Conservation (phyloP, 2,113 vertebrate genomes). For the Carlito syrichta region DNA sequence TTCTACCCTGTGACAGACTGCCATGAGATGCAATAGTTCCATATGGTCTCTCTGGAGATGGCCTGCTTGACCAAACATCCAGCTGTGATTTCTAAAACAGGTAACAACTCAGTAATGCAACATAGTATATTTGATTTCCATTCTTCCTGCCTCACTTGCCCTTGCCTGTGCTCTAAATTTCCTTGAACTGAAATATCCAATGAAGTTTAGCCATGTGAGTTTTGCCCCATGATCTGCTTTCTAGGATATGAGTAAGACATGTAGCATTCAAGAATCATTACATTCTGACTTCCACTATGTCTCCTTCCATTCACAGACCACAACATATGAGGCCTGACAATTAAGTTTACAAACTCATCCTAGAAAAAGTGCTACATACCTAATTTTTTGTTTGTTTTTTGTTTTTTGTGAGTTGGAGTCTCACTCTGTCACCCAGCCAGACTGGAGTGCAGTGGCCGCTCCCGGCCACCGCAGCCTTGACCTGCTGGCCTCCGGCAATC, state of each 20-base stretch:
- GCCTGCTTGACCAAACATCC: not conserved
- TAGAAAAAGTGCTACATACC: too few species aligned
- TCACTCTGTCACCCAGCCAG: too few species aligned
- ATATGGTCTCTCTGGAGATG: not conserved
- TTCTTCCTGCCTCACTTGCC: not conserved
- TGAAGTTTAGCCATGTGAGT: not conserved
- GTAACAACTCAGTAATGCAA: not conserved
- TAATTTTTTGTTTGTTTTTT: too few species aligned
- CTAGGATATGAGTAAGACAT: not conserved
- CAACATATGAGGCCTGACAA: too few species aligned
- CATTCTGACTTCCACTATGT: not conserved
- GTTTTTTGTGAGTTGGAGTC: too few species aligned
- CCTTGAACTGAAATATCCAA: not conserved
- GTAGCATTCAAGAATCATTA: not conserved
- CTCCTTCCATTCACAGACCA: fast-evolving
- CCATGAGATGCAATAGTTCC: not conserved
- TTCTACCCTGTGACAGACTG: not conserved
- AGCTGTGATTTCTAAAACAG: conserved; percentile 28
- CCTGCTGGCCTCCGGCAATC: too few species aligned
- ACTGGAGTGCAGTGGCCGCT: too few species aligned
- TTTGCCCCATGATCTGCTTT: not conserved
- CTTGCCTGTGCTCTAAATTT: not conserved
- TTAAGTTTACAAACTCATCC: too few species aligned
- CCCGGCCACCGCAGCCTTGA: too few species aligned
- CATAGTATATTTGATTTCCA: not conserved